Evolutionary conservation across 2,113 vertebrate species (phyloP).

Genomic region (Xyliphius kryptos): DNA sequence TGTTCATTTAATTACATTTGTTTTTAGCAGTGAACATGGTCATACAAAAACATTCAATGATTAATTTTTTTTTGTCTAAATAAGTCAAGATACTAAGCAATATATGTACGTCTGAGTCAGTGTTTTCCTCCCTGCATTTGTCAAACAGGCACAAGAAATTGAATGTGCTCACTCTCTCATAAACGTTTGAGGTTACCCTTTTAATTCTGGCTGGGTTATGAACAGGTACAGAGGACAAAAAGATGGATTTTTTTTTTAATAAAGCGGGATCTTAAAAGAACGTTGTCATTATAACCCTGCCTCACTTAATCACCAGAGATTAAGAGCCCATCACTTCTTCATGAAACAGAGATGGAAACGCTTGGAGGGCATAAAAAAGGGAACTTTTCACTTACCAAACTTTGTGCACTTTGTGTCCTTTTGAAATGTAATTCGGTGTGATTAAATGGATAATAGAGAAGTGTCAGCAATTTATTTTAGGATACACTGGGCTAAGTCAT

Average conservation of each 20-base stretch:
- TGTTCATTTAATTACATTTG: not conserved
- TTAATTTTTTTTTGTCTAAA: not conserved
- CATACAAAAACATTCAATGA: not conserved
- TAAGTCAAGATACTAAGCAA: constrained; percentile 4
- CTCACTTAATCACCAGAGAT: constrained; percentile 30
- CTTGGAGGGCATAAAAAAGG: not conserved
- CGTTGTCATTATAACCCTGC: constrained; percentile 32
- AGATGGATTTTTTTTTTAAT: constrained; percentile 13
- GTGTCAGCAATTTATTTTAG: constrained; percentile 15
- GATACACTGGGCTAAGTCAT: not conserved
- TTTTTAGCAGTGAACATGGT: not conserved
- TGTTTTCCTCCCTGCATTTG: not conserved
- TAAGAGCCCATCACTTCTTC: constrained; percentile 16
- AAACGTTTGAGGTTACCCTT: constrained; percentile 23
- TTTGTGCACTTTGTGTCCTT: constrained; percentile 8
- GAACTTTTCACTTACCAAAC: not conserved
- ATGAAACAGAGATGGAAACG: not conserved
- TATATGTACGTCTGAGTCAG: not conserved
- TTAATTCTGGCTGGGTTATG: constrained; percentile 8
- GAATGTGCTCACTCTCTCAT: constrained; percentile 22
- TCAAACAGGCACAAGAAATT: constrained; percentile 28
- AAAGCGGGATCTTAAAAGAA: constrained; percentile 14
- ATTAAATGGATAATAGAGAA: constrained; percentile 9
- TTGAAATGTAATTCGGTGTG: not conserved
- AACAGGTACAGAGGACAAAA: constrained; percentile 14